phyloP scores from a whole-genome alignment of 2,113 vertebrate genomes.

The Tyto alba region DNA sequence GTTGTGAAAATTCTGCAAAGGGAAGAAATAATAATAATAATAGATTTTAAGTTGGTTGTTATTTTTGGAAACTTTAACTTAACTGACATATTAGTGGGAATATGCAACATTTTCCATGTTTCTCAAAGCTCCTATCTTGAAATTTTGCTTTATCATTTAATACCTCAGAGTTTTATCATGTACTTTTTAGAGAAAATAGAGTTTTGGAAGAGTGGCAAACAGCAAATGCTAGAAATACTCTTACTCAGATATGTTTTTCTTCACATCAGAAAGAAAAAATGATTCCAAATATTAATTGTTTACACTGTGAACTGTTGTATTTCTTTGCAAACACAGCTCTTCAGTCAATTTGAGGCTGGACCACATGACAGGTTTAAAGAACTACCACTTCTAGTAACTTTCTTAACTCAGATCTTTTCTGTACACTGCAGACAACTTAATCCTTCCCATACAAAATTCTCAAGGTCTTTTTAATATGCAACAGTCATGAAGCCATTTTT shows the following conservation, averaged over 20 bases:
- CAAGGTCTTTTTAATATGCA: conserved; percentile 19
- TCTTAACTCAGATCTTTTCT: background rate
- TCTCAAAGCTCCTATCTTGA: conserved; percentile 7
- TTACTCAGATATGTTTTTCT: background rate
- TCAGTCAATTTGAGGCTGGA: background rate
- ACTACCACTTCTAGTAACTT: background rate
- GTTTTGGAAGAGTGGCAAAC: background rate
- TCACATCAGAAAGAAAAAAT: background rate
- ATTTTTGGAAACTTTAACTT: conserved; percentile 22
- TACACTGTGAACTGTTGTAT: background rate
- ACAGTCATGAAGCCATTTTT: background rate
- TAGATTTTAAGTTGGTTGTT: background rate
- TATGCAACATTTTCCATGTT: background rate
- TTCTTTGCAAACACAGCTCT: background rate
- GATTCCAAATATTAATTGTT: background rate
- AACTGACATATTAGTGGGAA: background rate
- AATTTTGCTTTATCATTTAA: background rate
- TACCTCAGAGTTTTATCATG: background rate
- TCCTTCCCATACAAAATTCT: background rate
- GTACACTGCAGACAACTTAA: background rate
- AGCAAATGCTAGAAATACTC: background rate
- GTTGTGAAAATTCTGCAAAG: conserved; percentile 24
- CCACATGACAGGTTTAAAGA: background rate
- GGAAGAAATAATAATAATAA: conserved; percentile 39
- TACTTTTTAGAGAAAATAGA: background rate